Conservation (phyloP, 2,888 invertebrate species). For the Bunonema sp. region DNA sequence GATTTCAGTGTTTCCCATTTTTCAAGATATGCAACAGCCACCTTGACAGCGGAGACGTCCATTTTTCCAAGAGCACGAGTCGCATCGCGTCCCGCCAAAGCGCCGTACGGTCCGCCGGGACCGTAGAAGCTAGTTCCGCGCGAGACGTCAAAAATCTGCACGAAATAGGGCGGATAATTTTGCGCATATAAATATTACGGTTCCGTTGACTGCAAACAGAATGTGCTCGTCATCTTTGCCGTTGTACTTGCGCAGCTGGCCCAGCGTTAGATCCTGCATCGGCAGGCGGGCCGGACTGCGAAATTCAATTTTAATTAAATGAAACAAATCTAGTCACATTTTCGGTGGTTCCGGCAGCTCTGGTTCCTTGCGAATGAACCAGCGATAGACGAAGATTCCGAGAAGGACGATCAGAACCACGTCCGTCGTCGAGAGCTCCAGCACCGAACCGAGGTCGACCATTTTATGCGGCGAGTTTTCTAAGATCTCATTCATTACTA, state of each 20-base stretch:
- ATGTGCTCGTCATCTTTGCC: constrained; percentile 36
- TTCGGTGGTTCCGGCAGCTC: constrained; percentile 4
- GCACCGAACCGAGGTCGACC: constrained; percentile 17
- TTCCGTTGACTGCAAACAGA: constrained; percentile 29
- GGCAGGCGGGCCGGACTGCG: constrained; percentile 5
- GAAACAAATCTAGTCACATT: not conserved
- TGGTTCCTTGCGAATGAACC: constrained; percentile 15
- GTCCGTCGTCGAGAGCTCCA: constrained; percentile 21
- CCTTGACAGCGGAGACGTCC: constrained; percentile 25
- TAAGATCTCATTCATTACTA: no score
- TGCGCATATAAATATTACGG: constrained; percentile 11
- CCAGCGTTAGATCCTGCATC: constrained; percentile 34
- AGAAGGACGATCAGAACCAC: constrained; percentile 26
- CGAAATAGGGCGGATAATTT: constrained; percentile 1
- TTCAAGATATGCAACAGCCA: no score
- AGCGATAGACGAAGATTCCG: constrained; percentile 25
- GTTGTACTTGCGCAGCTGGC: constrained; percentile 30
- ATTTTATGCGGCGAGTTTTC: no score
- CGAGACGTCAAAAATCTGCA: constrained; percentile 38
- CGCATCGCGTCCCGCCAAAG: constrained; percentile 33
- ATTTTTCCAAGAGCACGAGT: constrained; percentile 35
- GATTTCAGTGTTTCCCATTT: no score
- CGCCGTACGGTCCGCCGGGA: constrained; percentile 29
- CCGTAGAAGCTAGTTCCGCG: constrained; percentile 34
- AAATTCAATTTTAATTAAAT: not conserved